These are phyloP conservation scores for Paraescarpia echinospica DNA, from an alignment of 1,140 invertebrate genomes.

Conservation along the genomic window DNA sequence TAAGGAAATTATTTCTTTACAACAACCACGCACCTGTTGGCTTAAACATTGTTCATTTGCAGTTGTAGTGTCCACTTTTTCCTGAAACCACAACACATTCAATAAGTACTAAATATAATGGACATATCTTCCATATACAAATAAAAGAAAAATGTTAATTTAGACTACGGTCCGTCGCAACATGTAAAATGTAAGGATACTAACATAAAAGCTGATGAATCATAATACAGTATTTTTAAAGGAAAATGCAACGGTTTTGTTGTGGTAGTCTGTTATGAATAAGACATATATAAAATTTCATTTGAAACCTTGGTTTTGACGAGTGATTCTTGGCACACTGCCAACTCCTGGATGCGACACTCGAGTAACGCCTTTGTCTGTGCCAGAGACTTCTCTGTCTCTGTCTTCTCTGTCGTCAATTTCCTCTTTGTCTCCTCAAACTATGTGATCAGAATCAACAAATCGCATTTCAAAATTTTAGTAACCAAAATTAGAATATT, in stretches of 20 bases:
- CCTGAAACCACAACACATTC: background rate
- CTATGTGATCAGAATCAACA: no score
- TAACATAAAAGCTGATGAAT: no score
- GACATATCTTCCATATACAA: background rate
- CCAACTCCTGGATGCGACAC: slow-evolving; percentile 1
- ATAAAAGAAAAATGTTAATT: no score
- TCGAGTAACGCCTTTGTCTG: background rate
- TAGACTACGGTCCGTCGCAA: no score
- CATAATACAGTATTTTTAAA: no score
- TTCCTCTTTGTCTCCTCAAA: slow-evolving; percentile 7
- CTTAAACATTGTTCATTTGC: background rate
- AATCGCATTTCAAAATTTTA: no score
- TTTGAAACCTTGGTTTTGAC: slow-evolving; percentile 4
- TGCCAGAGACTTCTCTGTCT: slow-evolving; percentile 2
- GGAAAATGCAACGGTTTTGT: no score
- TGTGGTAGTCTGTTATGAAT: no score
- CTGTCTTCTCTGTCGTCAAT: slow-evolving; percentile 7
- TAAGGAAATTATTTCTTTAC: background rate
- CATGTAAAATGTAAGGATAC: no score
- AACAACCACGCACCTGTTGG: background rate
- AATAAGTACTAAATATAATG: background rate
- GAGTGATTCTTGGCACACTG: slow-evolving; percentile 9
- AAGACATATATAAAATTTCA: no score
- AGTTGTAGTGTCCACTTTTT: background rate
- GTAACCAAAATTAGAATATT: no score